Percentiles rank a stretch among this genome's conserved stretches.
Conservation (phyloP, 2,797 vertebrate genomes). For the Rhodeus uyekii region DNA sequence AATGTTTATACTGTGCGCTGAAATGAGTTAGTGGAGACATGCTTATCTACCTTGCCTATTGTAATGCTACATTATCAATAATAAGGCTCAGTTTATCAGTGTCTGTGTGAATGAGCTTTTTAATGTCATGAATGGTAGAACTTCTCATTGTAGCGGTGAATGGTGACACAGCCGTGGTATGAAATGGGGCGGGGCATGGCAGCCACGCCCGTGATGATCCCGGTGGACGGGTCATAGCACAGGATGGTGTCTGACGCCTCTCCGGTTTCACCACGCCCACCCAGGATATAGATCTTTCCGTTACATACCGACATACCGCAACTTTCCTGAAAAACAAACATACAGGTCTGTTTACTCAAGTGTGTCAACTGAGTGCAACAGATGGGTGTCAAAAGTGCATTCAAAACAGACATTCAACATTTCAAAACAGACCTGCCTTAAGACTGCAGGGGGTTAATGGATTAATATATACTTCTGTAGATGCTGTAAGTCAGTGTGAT, state of each 20-base stretch:
- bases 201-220: constrained; percentile 93
- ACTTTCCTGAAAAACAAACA: constrained; percentile 83
- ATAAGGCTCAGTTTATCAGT: constrained; percentile 27
- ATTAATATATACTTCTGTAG: neutral
- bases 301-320: constrained; percentile 99
- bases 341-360: neutral
- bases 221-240: constrained; percentile 92
- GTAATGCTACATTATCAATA: neutral
- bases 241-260: constrained; percentile 94
- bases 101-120: constrained; percentile 14
- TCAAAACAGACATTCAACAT: too few species aligned
- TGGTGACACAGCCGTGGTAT: constrained; percentile 97
- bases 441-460: neutral
- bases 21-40: too few species aligned
- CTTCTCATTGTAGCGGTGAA: constrained; percentile 96
- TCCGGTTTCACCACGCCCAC: constrained; percentile 91
- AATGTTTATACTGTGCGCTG: too few species aligned
- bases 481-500: neutral
- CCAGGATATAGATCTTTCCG: constrained; percentile 97
- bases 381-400: neutral
- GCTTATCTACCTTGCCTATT: neutral
- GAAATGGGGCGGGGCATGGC: constrained; percentile 97
- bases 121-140: constrained; percentile 75
- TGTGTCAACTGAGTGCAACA: neutral
- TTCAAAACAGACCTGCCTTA: neutral